Percentiles rank a stretch among this genome's conserved stretches.
phyloP scores from a whole-genome alignment of 2,888 invertebrate species.

The Andrena dorsata region DNA sequence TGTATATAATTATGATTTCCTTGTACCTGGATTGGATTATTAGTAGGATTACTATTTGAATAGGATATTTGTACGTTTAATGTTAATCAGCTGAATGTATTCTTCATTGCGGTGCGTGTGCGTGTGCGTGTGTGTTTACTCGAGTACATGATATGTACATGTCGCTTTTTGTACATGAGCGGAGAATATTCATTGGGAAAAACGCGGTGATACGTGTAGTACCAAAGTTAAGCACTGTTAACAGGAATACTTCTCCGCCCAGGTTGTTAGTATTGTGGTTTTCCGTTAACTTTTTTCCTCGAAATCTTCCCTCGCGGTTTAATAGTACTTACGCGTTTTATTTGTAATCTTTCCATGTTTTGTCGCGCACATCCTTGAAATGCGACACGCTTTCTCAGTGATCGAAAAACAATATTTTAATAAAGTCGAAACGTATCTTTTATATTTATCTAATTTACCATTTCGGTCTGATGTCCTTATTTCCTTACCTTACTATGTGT shows the following conservation, averaged over 20 bases:
- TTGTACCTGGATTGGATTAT: conserved; percentile 45
- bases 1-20: conserved; percentile 32
- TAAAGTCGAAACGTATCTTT: conserved; percentile 43
- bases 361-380: conserved; percentile 18
- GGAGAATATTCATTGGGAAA: conserved; percentile 2
- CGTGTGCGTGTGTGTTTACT: background rate
- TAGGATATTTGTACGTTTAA: conserved; percentile 20
- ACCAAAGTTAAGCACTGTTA: background rate
- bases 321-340: conserved; percentile 22
- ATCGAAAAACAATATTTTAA: conserved; percentile 50
- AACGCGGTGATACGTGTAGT: background rate
- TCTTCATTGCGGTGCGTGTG: background rate
- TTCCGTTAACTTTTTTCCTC: background rate
- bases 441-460: background rate
- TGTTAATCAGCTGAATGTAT: conserved; percentile 1
- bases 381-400: conserved; percentile 12
- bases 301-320: background rate
- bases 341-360: conserved; percentile 27
- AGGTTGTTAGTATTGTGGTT: background rate
- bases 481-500: background rate
- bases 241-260: background rate
- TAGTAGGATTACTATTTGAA: conserved; percentile 4
- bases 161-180: conserved; percentile 17
- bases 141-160: conserved; percentile 35
- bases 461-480: background rate